These are phyloP conservation scores for Campoletis sonorensis DNA, from an alignment of 1,140 invertebrate genomes.

Conservation along the genomic window DNA sequence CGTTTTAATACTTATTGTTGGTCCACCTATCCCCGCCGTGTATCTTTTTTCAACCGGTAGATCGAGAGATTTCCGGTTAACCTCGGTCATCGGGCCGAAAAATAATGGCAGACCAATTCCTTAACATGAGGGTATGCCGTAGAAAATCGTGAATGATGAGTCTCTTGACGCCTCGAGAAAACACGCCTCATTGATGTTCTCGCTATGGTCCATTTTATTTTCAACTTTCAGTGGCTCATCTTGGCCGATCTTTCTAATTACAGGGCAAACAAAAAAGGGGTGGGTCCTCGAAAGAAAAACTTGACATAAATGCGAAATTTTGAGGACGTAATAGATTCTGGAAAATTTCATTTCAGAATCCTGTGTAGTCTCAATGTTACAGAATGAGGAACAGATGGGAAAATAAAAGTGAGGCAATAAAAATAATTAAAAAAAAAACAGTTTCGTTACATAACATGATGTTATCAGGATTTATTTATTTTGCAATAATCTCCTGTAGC, in stretches of 20 bases:
- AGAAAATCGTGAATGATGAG: slow-evolving; percentile 38
- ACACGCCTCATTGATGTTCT: slow-evolving; percentile 8
- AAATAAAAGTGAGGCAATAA: too few relatives aligned
- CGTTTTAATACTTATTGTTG: slow-evolving; percentile 9
- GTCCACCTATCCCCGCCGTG: neutral
- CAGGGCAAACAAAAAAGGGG: neutral
- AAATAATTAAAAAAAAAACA: too few relatives aligned
- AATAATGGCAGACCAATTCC: slow-evolving; percentile 23
- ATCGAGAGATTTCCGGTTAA: slow-evolving; percentile 34
- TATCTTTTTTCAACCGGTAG: neutral
- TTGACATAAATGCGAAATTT: neutral
- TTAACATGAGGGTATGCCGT: neutral
- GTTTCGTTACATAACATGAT: neutral
- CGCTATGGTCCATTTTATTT: neutral
- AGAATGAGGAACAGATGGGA: neutral
- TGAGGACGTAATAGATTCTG: neutral
- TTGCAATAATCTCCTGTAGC: slow-evolving; percentile 5
- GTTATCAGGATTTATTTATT: too few relatives aligned
- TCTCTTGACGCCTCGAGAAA: slow-evolving; percentile 32
- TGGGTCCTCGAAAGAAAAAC: neutral
- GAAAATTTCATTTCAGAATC: neutral
- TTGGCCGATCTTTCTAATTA: slow-evolving; percentile 17
- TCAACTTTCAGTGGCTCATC: neutral
- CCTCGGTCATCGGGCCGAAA: neutral
- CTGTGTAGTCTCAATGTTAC: neutral